phyloP scores from a whole-genome alignment of 2,888 invertebrate species.

The Aphrophora alni region DNA sequence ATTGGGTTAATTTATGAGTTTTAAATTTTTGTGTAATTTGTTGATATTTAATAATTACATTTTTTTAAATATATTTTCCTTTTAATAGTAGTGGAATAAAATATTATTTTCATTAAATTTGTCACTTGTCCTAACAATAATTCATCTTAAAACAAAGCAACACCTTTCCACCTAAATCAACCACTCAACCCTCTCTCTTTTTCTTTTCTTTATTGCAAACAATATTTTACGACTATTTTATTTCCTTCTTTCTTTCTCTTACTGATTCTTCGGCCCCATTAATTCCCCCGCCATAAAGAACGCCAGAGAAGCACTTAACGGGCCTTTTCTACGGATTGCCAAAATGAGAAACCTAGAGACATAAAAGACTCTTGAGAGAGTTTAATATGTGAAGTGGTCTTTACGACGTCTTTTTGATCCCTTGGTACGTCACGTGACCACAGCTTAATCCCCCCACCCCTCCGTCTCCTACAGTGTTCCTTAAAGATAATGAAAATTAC shows the following conservation, averaged over 20 bases:
- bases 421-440: neutral
- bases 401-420: neutral
- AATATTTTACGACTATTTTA: neutral
- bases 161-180: too few species aligned
- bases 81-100: too few species aligned
- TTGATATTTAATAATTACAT: too few species aligned
- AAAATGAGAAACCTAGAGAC: neutral
- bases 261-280: neutral
- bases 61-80: too few species aligned
- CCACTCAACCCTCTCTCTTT: neutral
- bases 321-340: neutral
- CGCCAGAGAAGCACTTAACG: neutral
- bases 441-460: neutral
- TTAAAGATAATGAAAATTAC: neutral
- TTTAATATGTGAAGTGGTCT: neutral
- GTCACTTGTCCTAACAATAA: too few species aligned
- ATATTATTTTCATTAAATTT: too few species aligned
- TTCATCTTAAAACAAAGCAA: too few species aligned
- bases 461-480: neutral
- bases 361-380: neutral
- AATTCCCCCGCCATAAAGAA: neutral
- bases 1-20: too few species aligned
- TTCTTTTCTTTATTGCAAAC: neutral
- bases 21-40: too few species aligned
- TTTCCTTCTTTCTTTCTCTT: neutral